Evolutionary conservation across 1,140 invertebrate genomes (phyloP), one percentile per base, ranked within the genome.

Genomic region (Bombus waltoni): DNA sequence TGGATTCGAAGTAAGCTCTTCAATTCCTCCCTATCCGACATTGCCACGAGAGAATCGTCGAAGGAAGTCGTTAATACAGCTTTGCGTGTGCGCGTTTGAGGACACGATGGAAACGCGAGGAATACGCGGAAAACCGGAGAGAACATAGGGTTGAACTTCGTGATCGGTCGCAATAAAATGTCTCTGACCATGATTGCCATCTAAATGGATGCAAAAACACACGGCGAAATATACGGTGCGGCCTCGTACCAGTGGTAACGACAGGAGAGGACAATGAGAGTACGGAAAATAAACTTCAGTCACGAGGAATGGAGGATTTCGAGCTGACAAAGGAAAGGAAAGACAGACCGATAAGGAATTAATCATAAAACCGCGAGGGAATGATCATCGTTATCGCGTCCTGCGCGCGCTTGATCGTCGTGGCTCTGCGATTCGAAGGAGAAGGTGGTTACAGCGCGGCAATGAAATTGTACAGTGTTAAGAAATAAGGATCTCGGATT

Each of bases 201-300:
- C 89, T 90, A 90, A 90, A 90, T 86, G 89, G 86, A 90, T 86
- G 89, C 86, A 79, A 88, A 90, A 90, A 87, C 88, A 80, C 57
- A 86, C 82, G 68, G 28, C 22, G 68, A 11, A 77, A 35, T 8
- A n/a, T 28, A 13, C 32, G 15, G 18, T 6, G 18, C 4, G 3
- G 25, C 4, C 4, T 10, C 10, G 28, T 28, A 40, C 78, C 40
- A 66, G 72, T 42, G 79, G 88, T 53, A 81, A 85, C 76, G 76
- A 70, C 13, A 6, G 62, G 2, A 32, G 62, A 66, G 62, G n/a
- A 59, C 25, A 71, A 42, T 22, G 65, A 57, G 22, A 13, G 44
- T 25, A 22, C 18, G 59, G 35, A 44, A 80, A 89, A 85, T 68
- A 47, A 80, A 59, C 85, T 62, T 72, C 35, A 53, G 86, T 87